Conservation (phyloP, 2,113 vertebrate species). For the Prunella himalayana region DNA sequence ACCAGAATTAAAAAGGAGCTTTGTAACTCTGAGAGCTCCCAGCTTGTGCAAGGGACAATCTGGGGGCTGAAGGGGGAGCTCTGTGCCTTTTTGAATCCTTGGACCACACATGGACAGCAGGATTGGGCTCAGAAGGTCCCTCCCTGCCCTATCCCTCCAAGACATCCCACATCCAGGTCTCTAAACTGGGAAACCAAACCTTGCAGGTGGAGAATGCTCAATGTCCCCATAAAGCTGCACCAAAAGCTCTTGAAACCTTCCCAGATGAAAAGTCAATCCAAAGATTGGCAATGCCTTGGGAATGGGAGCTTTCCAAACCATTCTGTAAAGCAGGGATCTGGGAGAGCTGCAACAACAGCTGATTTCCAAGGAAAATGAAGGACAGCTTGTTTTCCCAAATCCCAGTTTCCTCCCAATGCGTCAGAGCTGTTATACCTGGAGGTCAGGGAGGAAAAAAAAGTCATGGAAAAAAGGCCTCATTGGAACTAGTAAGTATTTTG, state of each 20-base stretch:
- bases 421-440: background rate
- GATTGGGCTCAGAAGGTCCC: background rate
- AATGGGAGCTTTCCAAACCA: background rate
- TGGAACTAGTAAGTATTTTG: background rate
- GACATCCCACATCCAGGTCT: background rate
- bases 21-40: background rate
- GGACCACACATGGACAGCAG: background rate
- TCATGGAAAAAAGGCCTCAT: conserved; percentile 28
- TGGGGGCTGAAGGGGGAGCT: background rate
- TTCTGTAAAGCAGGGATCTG: background rate
- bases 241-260: background rate
- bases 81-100: background rate
- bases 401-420: background rate
- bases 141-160: background rate
- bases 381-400: background rate
- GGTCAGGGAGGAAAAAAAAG: background rate
- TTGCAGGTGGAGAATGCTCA: background rate
- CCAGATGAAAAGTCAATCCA: background rate
- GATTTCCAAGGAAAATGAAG: background rate
- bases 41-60: background rate
- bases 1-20: background rate
- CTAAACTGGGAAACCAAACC: background rate
- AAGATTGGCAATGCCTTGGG: background rate
- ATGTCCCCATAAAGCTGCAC: background rate
- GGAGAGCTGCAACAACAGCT: background rate